Conservation (phyloP, 1,140 invertebrate genomes). For the Glossosoma conforme region DNA sequence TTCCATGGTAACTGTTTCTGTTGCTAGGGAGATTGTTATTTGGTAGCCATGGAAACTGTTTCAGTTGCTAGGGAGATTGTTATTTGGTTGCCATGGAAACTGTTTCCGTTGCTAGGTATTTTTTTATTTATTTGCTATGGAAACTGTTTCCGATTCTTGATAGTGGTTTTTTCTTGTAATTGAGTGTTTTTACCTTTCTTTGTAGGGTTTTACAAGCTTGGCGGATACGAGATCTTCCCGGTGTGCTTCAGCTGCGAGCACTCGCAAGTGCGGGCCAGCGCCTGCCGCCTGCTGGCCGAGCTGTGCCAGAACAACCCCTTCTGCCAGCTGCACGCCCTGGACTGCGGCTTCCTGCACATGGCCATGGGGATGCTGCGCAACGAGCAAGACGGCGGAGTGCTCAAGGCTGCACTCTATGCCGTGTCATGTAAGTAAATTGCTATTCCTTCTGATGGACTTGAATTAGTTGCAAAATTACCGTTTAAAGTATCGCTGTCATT, state of each 20-base stretch:
- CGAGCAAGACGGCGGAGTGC: constrained; percentile 54
- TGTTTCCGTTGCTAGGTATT: no score
- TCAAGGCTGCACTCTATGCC: constrained; percentile 67
- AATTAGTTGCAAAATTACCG: no score
- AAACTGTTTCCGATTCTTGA: no score
- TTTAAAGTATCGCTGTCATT: no score
- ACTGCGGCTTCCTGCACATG: constrained; percentile 57
- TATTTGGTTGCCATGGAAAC: no score
- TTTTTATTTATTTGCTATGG: no score
- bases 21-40: no score
- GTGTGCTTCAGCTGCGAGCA: constrained; percentile 60
- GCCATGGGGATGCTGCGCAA: constrained; percentile 61
- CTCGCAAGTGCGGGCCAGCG: constrained; percentile 54
- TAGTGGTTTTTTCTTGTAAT: no score
- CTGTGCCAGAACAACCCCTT: constrained; percentile 75
- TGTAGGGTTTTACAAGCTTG: constrained; percentile 81
- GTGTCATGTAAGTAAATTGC: constrained; percentile 72
- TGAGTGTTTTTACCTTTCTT: constrained; percentile 31
- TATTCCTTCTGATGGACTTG: no score
- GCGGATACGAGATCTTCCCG: constrained; percentile 65
- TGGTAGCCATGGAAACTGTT: no score
- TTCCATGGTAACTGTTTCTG: no score
- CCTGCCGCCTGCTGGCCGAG: constrained; percentile 64
- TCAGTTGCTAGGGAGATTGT: no score
- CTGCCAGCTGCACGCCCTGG: constrained; percentile 62